These are phyloP conservation scores for Phrynocephalus versicolor DNA, from an alignment of 2,113 vertebrate species.

Conservation along the genomic window DNA sequence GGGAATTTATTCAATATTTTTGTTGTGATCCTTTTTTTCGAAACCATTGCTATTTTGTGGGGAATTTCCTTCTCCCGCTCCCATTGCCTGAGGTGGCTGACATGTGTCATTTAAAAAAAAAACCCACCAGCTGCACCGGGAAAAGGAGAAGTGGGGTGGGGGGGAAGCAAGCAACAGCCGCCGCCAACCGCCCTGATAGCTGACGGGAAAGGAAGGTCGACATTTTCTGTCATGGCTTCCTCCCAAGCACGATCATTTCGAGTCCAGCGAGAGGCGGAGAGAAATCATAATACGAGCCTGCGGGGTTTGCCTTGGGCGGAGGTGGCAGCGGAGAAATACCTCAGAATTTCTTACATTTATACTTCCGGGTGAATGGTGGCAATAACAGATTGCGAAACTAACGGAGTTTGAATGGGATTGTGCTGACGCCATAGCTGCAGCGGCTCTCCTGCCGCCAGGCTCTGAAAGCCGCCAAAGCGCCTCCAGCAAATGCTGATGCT, in stretches of 20 bases:
- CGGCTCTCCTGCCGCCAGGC: neutral
- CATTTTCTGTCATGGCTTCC: constrained; percentile 68
- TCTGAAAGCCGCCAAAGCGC: neutral
- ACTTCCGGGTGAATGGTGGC: constrained; percentile 69
- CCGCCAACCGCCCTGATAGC: constrained; percentile 72
- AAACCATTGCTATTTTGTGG: constrained; percentile 83
- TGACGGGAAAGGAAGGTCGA: constrained; percentile 77
- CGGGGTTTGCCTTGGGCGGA: constrained; percentile 53
- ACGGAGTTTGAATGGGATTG: constrained; percentile 1
- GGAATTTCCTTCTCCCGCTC: constrained; percentile 78
- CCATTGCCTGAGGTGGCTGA: constrained; percentile 76
- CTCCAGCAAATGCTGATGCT: neutral
- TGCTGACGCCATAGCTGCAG: neutral
- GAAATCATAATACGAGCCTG: constrained; percentile 57
- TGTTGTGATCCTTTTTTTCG: constrained; percentile 85
- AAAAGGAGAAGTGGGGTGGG: constrained; percentile 8
- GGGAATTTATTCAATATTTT: constrained; percentile 92
- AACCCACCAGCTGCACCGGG: constrained; percentile 53
- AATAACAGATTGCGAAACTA: neutral
- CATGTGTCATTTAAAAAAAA: constrained; percentile 74
- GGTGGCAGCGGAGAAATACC: constrained; percentile 30
- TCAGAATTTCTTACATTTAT: constrained; percentile 44
- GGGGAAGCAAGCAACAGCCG: constrained; percentile 28
- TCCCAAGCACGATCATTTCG: constrained; percentile 62
- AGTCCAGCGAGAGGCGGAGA: constrained; percentile 38